Evolutionary conservation across 2,888 invertebrate species (phyloP), one percentile per base, ranked within the genome.

Genomic region (Stegana nigrithorax): DNA sequence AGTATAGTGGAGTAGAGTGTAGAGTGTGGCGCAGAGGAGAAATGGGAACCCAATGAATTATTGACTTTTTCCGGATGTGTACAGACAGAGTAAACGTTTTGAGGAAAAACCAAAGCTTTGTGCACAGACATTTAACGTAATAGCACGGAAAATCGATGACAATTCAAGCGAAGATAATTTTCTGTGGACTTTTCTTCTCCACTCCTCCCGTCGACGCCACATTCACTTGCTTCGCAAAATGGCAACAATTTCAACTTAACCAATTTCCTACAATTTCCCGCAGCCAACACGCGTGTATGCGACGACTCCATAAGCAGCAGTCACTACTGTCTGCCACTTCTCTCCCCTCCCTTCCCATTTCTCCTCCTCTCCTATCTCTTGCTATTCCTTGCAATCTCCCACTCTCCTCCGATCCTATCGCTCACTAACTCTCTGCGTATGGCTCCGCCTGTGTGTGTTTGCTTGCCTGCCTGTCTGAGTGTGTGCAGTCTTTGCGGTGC

Each of bases 141-240:
- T 64, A 76, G 77, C 73, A 75, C 73, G 75, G 77, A 78, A 78
- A 75, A 77, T 78, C 76, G 76, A 77, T 78, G 77, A 75, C 75
- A 78, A 78, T 76, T 71, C 75, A 75, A 75, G 77, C 75, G 75
- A 73, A 73, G 76, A 78, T 78, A 76, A 75, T 75, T 75, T 77
- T 70, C 57, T 71, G 65, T 71, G 55, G n/a, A 71, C 70, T 10
- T 12, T 55, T 8, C 50, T n/a, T 6, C 42, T 42, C 42, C 42
- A 14, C 36, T 36, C n/a, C n/a, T n/a, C n/a, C n/a, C 36, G 3
- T 36, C n/a, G 10, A n/a, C 36, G 10, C 10, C 12, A 2, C 32
- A 10, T 10, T 5, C n/a, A n/a, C 36, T 36, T 4, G n/a, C 4
- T n/a, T 8, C 21, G 12, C 55, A 73, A 74, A 71, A 73, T 73